Percentiles rank a stretch among this genome's conserved stretches.
Evolutionary conservation across 2,113 vertebrate genomes (phyloP).

Genomic region (Seriola quinqueradiata): DNA sequence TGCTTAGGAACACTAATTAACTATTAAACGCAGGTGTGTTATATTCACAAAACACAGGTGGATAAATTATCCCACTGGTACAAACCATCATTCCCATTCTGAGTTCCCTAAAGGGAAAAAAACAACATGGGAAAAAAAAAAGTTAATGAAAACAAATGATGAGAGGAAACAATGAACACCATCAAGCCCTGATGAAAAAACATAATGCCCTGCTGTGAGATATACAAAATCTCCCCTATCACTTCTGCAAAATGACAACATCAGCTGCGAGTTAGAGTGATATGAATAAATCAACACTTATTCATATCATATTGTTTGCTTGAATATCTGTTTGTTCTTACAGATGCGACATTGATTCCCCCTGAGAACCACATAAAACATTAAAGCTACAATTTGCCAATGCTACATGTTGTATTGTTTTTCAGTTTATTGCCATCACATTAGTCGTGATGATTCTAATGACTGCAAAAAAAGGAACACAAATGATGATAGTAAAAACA

Average conservation of each 20-base stretch:
- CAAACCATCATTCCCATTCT: constrained; percentile 1
- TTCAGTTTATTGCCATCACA: constrained; percentile 38
- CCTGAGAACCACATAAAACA: constrained; percentile 41
- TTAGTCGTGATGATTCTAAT: constrained; percentile 32
- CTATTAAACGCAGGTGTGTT: constrained; percentile 6
- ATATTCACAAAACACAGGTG: constrained; percentile 18
- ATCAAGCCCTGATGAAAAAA: constrained; percentile 39
- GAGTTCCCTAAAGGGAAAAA: neutral
- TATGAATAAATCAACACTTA: constrained; percentile 51
- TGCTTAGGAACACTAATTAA: neutral
- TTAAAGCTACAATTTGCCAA: constrained; percentile 41
- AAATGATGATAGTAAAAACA: constrained; percentile 29
- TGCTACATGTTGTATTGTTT: constrained; percentile 20
- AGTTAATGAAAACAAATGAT: constrained; percentile 42
- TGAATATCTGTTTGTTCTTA: constrained; percentile 56
- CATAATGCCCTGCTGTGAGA: constrained; percentile 41
- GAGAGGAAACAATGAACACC: constrained; percentile 23
- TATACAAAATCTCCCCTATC: constrained; percentile 39
- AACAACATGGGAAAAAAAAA: neutral
- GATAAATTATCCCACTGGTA: neutral
- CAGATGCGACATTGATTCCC: constrained; percentile 42
- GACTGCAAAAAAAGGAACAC: constrained; percentile 7
- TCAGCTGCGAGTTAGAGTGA: constrained; percentile 23
- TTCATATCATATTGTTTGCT: constrained; percentile 31
- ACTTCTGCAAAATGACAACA: constrained; percentile 42